Conservation (phyloP, 2,888 invertebrate species). For the Pteria penguin region DNA sequence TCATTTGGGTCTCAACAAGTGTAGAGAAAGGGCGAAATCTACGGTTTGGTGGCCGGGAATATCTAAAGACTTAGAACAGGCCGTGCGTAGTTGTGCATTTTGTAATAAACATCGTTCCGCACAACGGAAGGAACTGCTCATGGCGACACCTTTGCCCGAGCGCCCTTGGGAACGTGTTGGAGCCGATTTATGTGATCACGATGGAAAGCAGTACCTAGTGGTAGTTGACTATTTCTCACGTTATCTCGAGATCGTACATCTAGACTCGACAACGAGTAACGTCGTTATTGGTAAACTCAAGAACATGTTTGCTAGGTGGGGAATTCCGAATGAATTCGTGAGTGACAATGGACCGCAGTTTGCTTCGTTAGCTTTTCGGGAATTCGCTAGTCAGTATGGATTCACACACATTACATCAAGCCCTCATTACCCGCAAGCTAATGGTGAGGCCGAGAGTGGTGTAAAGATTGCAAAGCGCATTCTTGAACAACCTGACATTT, state of each 20-base stretch:
- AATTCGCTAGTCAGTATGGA: conserved; percentile 33
- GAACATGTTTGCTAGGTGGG: conserved; percentile 28
- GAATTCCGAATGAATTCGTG: conserved; percentile 19
- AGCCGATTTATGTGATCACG: conserved; percentile 40
- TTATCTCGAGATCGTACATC: conserved; percentile 37
- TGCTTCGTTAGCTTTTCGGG: conserved; percentile 28
- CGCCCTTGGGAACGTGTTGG: conserved; percentile 45
- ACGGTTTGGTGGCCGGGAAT: conserved; percentile 51
- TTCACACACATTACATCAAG: conserved; percentile 17
- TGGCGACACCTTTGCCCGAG: conserved; percentile 32
- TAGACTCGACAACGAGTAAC: conserved; percentile 12
- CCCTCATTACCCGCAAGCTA: conserved; percentile 40
- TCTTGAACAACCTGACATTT: conserved; percentile 33
- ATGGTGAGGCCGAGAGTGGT: conserved; percentile 43
- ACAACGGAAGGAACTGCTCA: conserved; percentile 41
- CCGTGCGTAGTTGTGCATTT: conserved; percentile 24
- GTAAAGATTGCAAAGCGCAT: conserved; percentile 47
- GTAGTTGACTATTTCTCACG: conserved; percentile 46
- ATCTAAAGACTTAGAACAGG: conserved; percentile 20
- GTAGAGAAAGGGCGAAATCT: conserved; percentile 25
- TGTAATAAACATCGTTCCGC: conserved; percentile 33
- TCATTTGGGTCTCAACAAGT: conserved; percentile 46
- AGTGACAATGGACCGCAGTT: conserved; percentile 20
- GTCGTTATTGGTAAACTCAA: conserved; percentile 36
- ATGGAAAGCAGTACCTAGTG: conserved; percentile 31